These are phyloP conservation scores for Diabrotica virgifera DNA, from an alignment of 1,140 invertebrate genomes.

Conservation along the genomic window DNA sequence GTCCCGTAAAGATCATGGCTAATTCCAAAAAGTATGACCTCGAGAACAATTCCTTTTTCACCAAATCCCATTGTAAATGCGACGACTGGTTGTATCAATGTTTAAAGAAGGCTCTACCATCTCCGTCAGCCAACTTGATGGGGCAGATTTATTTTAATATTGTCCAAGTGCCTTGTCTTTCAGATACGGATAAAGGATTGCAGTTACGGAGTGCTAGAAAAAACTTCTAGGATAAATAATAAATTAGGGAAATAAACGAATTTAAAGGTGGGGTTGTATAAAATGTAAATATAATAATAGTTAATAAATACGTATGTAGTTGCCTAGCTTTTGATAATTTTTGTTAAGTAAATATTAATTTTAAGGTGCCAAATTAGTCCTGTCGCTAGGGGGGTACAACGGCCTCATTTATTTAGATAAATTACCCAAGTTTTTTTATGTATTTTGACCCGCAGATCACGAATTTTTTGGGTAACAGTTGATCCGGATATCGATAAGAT, in stretches of 20 bases:
- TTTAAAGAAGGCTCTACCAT: slow-evolving; percentile 67
- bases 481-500: too few relatives aligned
- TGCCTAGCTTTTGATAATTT: too few relatives aligned
- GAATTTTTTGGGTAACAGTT: too few relatives aligned
- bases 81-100: slow-evolving; percentile 79
- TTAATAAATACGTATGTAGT: too few relatives aligned
- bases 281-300: neutral
- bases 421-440: too few relatives aligned
- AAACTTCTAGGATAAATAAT: slow-evolving; percentile 31
- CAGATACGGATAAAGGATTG: slow-evolving; percentile 53
- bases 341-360: too few relatives aligned
- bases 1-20: slow-evolving; percentile 72
- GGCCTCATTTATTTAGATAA: too few relatives aligned
- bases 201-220: slow-evolving; percentile 37
- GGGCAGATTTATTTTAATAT: slow-evolving; percentile 87
- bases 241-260: neutral
- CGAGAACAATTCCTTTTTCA: slow-evolving; percentile 79
- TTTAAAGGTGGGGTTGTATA: neutral
- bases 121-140: slow-evolving; percentile 69
- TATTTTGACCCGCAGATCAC: too few relatives aligned
- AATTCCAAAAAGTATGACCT: slow-evolving; percentile 74
- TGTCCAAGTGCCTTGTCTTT: slow-evolving; percentile 73
- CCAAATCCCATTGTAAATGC: slow-evolving; percentile 84
- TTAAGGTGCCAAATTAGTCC: too few relatives aligned
- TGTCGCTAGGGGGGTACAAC: too few relatives aligned